A percentile compares a stretch with the other conserved stretches of the same genome.
Evolutionary conservation across 53 echinoderm and acorn worm species (phyloP).

Genomic region (Mesocentrotus franciscanus): DNA sequence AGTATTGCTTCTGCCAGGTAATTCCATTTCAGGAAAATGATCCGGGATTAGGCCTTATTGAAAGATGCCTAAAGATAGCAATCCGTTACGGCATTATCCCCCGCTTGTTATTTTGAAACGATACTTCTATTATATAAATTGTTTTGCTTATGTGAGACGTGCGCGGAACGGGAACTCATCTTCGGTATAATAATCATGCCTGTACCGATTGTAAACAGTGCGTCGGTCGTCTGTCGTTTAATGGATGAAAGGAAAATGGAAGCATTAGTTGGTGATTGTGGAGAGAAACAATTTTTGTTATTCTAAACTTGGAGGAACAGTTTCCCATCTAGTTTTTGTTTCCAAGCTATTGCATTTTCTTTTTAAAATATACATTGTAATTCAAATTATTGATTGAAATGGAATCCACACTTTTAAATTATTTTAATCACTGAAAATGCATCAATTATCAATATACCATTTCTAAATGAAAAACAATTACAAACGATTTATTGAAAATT

Average conservation of each 20-base stretch:
- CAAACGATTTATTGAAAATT: too few relatives aligned
- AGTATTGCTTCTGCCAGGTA: constrained; percentile 19
- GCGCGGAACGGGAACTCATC: neutral
- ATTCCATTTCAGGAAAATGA: constrained; percentile 28
- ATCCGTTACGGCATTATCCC: constrained; percentile 5
- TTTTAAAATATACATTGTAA: neutral
- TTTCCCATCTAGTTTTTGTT: neutral
- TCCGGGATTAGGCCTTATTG: constrained; percentile 10
- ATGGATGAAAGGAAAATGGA: neutral
- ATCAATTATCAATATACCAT: too few relatives aligned
- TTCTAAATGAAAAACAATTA: too few relatives aligned
- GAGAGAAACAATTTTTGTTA: neutral
- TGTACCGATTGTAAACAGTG: constrained; percentile 5
- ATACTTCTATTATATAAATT: constrained; percentile 45
- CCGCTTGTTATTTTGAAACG: constrained; percentile 35
- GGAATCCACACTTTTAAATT: too few relatives aligned
- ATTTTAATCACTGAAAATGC: too few relatives aligned
- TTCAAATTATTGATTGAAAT: too few relatives aligned
- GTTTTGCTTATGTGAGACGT: constrained; percentile 37
- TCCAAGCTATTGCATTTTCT: neutral
- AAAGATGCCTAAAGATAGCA: constrained; percentile 43
- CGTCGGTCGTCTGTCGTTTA: neutral
- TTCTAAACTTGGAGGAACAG: neutral
- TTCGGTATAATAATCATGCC: neutral
- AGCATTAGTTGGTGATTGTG: neutral